Conservation (phyloP, 1,140 invertebrate species). For the Diachasmimorpha longicaudata region DNA sequence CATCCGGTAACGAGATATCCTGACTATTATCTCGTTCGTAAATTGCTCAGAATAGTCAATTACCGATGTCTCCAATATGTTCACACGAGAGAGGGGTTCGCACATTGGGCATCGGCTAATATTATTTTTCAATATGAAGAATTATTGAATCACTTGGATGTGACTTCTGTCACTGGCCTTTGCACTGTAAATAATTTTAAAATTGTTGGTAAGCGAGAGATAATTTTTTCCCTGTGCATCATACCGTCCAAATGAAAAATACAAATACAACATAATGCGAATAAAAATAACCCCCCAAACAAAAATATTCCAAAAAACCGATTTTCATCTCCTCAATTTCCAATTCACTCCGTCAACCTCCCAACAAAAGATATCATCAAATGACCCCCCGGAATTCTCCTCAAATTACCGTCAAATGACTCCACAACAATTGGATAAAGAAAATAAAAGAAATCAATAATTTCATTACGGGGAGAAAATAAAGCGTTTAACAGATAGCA, state of each 20-base stretch:
- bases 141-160: neutral
- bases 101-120: neutral
- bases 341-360: too few relatives aligned
- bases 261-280: too few relatives aligned
- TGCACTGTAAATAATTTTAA: neutral
- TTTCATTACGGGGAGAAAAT: neutral
- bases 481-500: neutral
- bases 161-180: neutral
- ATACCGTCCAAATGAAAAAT: too few relatives aligned
- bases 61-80: conserved; percentile 19
- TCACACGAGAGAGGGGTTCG: neutral
- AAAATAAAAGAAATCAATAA: neutral
- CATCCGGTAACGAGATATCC: conserved; percentile 27
- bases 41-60: conserved; percentile 24
- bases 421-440: neutral
- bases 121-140: conserved; percentile 5
- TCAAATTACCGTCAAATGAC: neutral
- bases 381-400: neutral
- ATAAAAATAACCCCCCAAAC: too few relatives aligned
- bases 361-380: too few relatives aligned
- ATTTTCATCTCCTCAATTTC: too few relatives aligned
- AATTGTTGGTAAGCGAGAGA: neutral
- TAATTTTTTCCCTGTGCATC: too few relatives aligned
- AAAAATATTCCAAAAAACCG: too few relatives aligned
- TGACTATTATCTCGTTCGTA: conserved; percentile 22